Conservation (phyloP, 2,888 invertebrate genomes). For the Alloscopus bannaensis region DNA sequence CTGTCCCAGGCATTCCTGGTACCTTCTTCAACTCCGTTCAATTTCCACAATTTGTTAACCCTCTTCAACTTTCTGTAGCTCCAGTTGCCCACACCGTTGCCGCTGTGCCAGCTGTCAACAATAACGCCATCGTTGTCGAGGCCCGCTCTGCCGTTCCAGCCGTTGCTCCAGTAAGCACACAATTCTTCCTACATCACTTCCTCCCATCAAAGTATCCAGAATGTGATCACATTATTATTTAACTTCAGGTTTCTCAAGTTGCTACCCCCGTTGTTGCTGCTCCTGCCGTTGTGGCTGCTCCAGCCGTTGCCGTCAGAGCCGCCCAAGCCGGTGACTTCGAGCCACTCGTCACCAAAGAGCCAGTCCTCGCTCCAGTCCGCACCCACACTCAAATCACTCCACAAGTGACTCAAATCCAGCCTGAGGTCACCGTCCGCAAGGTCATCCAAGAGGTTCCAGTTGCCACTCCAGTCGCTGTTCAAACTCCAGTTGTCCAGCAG, state of each 20-base stretch:
- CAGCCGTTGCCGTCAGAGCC: conserved; percentile 50
- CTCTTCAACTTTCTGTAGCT: conserved; percentile 42
- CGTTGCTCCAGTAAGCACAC: conserved; percentile 37
- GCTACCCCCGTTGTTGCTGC: conserved; percentile 30
- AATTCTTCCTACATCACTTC: not conserved
- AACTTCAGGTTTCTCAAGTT: not conserved
- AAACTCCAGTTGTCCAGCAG: conserved; percentile 57
- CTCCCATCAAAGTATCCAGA: not conserved
- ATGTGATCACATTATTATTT: not conserved
- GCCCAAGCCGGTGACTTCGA: conserved; percentile 68
- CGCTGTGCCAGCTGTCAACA: conserved; percentile 19
- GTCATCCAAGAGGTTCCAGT: conserved; percentile 73
- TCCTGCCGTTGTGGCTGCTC: conserved; percentile 37
- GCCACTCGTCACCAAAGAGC: conserved; percentile 70
- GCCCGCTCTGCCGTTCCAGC: conserved; percentile 53
- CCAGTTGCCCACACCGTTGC: conserved; percentile 41
- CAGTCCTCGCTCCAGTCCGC: conserved; percentile 74
- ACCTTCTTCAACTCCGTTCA: conserved; percentile 9
- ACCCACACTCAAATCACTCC: conserved; percentile 75
- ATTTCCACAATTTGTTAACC: conserved; percentile 21
- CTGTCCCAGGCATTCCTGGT: conserved; percentile 14
- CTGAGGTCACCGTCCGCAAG: conserved; percentile 74
- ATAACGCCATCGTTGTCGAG: conserved; percentile 45
- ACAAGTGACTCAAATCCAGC: conserved; percentile 75
- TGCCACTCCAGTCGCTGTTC: conserved; percentile 64